These are phyloP conservation scores for Leptatherina wallacei DNA, from an alignment of 2,797 vertebrate genomes.

Conservation along the genomic window DNA sequence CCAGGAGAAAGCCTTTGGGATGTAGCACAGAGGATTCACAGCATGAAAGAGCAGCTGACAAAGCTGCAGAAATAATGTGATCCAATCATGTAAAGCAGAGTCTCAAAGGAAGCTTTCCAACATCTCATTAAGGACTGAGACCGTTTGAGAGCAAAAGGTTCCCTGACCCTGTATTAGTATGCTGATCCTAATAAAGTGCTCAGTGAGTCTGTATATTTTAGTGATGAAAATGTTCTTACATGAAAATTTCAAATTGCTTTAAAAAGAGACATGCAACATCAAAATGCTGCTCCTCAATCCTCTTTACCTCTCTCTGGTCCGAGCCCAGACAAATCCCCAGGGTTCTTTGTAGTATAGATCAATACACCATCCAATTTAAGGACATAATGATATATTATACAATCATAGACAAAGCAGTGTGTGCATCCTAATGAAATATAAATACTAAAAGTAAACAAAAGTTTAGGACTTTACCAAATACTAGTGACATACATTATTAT, in stretches of 20 bases:
- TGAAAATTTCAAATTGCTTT: constrained; percentile 7
- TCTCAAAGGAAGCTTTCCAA: constrained; percentile 4
- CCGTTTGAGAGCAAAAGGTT: not conserved
- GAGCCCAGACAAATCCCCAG: not conserved
- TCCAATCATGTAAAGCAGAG: not conserved
- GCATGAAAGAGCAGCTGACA: not conserved
- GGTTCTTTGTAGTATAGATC: not conserved
- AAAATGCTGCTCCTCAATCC: constrained; percentile 1
- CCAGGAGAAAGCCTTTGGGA: not conserved
- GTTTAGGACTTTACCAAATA: not conserved
- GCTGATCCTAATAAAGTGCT: constrained; percentile 2
- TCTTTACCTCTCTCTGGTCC: not conserved
- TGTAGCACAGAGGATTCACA: not conserved
- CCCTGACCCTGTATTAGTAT: not conserved
- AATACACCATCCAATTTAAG: constrained; percentile 4
- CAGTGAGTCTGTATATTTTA: not conserved
- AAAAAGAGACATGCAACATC: constrained; percentile 5
- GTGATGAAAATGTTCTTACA: not conserved
- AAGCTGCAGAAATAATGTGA: not conserved
- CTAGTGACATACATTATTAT: not conserved
- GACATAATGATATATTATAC: not conserved
- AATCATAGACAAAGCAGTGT: constrained; percentile 6
- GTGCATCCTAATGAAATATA: not conserved
- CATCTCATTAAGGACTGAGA: constrained; percentile 12
- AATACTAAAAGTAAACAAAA: not conserved